A percentile compares a stretch with the other conserved stretches of the same genome.
Conservation (phyloP, 2,888 invertebrate genomes). For the Thereva nobilitata region DNA sequence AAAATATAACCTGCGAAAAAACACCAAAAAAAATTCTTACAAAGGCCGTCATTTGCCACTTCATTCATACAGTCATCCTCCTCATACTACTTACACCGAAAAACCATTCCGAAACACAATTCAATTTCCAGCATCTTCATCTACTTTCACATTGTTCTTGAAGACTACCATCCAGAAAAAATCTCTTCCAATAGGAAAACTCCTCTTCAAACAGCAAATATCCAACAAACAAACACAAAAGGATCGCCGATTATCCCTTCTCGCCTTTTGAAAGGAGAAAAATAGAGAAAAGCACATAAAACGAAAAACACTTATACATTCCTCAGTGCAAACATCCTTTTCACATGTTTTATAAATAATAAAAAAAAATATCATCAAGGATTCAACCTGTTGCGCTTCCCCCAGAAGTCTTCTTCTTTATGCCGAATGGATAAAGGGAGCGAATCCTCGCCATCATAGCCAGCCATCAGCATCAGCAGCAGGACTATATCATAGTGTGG, state of each 20-base stretch:
- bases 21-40: too few species aligned
- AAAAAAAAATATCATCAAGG: too few species aligned
- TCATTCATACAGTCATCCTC: too few species aligned
- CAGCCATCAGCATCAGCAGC: too few species aligned
- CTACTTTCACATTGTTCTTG: conserved; percentile 29
- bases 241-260: conserved; percentile 35
- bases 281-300: conserved; percentile 35
- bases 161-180: conserved; percentile 15
- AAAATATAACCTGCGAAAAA: too few species aligned
- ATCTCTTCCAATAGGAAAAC: conserved; percentile 34
- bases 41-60: too few species aligned
- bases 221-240: conserved; percentile 36
- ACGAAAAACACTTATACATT: conserved; percentile 23
- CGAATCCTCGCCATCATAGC: too few species aligned
- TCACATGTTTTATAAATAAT: too few species aligned
- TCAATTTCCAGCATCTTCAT: conserved; percentile 30
- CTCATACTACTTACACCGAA: too few species aligned
- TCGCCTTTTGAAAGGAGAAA: conserved; percentile 31
- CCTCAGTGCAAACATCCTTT: not conserved
- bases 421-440: too few species aligned
- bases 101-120: conserved; percentile 21
- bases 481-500: too few species aligned
- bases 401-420: not conserved
- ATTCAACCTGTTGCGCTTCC: conserved; percentile 16
- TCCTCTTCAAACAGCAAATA: conserved; percentile 23